Conservation (phyloP, 2,888 invertebrate genomes). For the Serripes groenlandicus region DNA sequence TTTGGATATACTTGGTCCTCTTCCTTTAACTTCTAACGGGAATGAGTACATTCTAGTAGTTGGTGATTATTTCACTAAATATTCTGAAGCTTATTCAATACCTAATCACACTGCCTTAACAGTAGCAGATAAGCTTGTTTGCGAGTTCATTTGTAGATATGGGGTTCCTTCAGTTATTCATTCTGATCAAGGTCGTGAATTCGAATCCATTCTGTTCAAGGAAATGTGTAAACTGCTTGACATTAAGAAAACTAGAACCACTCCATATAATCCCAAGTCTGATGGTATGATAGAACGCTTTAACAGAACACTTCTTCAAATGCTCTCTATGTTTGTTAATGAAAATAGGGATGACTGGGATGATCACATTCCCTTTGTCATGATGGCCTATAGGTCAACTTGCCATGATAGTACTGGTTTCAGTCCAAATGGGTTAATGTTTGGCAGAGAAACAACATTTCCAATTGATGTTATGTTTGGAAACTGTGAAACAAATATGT, state of each 20-base stretch:
- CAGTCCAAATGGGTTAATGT: too few relatives aligned
- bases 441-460: too few relatives aligned
- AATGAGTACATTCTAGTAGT: constrained; percentile 26
- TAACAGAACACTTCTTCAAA: constrained; percentile 26
- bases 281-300: constrained; percentile 45
- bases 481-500: too few relatives aligned
- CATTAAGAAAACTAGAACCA: constrained; percentile 49
- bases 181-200: constrained; percentile 47
- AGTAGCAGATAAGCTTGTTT: constrained; percentile 29
- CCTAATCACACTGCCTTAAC: constrained; percentile 26
- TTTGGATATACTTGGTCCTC: constrained; percentile 51
- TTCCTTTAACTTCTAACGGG: background rate
- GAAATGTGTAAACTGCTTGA: constrained; percentile 35
- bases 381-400: too few relatives aligned
- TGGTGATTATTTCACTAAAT: constrained; percentile 22
- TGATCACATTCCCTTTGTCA: too few relatives aligned
- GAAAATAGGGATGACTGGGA: too few relatives aligned
- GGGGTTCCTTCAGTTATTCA: constrained; percentile 36
- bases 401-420: too few relatives aligned
- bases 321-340: too few relatives aligned
- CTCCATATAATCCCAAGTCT: constrained; percentile 36
- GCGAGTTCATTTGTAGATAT: constrained; percentile 35
- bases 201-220: constrained; percentile 29
- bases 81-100: constrained; percentile 13
- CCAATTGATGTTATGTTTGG: too few relatives aligned